phyloP scores from a whole-genome alignment of 2,888 invertebrate genomes.

The Caenorhabditis uteleia region DNA sequence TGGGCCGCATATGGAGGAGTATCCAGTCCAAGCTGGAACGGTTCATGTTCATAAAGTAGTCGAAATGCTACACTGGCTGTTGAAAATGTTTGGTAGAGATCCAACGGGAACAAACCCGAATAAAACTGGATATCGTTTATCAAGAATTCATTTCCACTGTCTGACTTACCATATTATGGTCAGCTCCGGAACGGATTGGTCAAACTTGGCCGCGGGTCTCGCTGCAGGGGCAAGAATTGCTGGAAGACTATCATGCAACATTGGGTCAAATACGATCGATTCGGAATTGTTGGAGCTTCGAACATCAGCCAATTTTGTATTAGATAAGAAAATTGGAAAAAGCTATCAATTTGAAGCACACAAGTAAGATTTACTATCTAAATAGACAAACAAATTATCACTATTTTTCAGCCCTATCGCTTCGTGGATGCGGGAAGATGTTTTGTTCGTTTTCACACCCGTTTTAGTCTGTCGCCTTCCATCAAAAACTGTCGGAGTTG shows the following conservation, averaged over 20 bases:
- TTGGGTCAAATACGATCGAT: constrained; percentile 40
- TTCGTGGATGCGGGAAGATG: constrained; percentile 70
- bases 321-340: constrained; percentile 66
- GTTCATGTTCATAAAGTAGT: constrained; percentile 71
- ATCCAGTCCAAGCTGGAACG: constrained; percentile 65
- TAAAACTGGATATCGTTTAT: constrained; percentile 68
- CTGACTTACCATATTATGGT: constrained; percentile 72
- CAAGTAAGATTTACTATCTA: constrained; percentile 44
- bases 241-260: constrained; percentile 71
- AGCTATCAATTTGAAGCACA: constrained; percentile 67
- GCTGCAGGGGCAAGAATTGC: constrained; percentile 72
- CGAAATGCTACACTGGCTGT: constrained; percentile 72
- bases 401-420: constrained; percentile 67
- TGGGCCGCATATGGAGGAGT: constrained; percentile 70
- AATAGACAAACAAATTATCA: background rate
- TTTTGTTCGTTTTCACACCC: constrained; percentile 72
- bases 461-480: constrained; percentile 72
- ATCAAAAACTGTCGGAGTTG: constrained; percentile 72
- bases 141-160: constrained; percentile 73
- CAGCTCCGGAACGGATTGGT: constrained; percentile 70
- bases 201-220: constrained; percentile 70
- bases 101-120: constrained; percentile 56
- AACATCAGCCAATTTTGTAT: constrained; percentile 69
- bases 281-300: constrained; percentile 70
- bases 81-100: constrained; percentile 70